Conservation (phyloP, 1,140 invertebrate genomes). For the Camponotus vicinus region DNA sequence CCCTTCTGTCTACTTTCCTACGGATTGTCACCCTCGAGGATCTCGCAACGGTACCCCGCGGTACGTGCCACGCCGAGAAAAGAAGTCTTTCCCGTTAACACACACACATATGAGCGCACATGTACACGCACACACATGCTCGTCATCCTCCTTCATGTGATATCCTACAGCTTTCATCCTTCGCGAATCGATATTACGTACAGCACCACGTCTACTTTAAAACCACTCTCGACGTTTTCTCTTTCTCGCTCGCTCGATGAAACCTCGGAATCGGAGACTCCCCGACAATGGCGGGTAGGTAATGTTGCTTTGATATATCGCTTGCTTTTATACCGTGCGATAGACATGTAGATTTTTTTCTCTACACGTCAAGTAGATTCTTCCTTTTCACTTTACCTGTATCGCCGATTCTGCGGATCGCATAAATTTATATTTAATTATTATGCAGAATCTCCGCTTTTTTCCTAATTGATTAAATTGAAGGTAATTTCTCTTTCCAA, state of each 20-base stretch:
- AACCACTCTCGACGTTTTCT: conserved; percentile 57
- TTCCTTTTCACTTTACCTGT: neutral
- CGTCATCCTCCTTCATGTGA: conserved; percentile 23
- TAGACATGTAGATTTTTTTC: neutral
- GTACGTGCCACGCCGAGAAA: conserved; percentile 37
- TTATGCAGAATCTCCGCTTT: neutral
- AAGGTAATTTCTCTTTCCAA: neutral
- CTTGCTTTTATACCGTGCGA: conserved; percentile 31
- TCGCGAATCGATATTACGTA: conserved; percentile 54
- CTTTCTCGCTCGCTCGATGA: conserved; percentile 21
- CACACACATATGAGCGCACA: no score
- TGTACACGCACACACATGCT: neutral
- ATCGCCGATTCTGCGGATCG: neutral
- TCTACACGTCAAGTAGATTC: neutral
- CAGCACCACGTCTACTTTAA: conserved; percentile 58
- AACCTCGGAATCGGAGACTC: conserved; percentile 36
- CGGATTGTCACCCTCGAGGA: conserved; percentile 47
- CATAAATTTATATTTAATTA: neutral
- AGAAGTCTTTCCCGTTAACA: conserved; percentile 3
- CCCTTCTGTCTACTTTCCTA: conserved; percentile 46
- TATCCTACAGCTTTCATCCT: conserved; percentile 52
- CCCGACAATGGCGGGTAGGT: conserved; percentile 24
- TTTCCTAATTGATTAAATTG: neutral
- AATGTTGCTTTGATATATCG: conserved; percentile 36
- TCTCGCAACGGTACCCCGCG: conserved; percentile 51